Evolutionary conservation across 2,797 vertebrate species (phyloP), one percentile per base, ranked within the genome.

Genomic region (Melanotaenia boesemani): DNA sequence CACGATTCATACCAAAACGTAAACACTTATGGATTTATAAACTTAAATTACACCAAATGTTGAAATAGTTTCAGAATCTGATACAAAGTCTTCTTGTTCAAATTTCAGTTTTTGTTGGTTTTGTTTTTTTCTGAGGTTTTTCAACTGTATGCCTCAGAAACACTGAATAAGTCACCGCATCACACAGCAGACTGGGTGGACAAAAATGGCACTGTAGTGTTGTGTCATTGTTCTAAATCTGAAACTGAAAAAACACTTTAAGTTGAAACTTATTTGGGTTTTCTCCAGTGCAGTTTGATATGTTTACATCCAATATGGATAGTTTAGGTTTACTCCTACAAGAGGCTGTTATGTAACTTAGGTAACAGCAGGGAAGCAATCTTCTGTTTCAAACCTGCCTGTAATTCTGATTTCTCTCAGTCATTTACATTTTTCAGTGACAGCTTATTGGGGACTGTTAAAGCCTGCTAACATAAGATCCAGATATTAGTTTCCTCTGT

Each of bases 161-260:
- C 73, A 41, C 57, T 77, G 62, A 86, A 87, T 86, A 79, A 79
- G 82, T 81, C 76, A 80, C 67, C 64, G 56, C 56, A 72, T 79
- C 59, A 36, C 71, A 72, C 63, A 70, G 63, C 64, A 75, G 77
- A 58, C 50, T 10, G 61, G 63, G 74, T 65, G 68, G 39, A 39
- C 56, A 64, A 46, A 15, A 76, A 67, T 36, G 63, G 67, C 78
- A 75, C n/a, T 69, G 50, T 57, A 60, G 32, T 24, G 37, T 48
- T 32, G 36, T 28, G 48, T 66, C 20, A 67, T 7, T 18, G 37
- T 60, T 63, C 69, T 68, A 44, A 70, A 48, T 62, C 41, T 59
- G 57, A 48, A 22, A 63, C n/a, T 34, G 63, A 26, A 58, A 62
- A 72, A 70, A 18, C 58, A 67, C 12, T n/a, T 30, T 55, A 57